A percentile compares a stretch with the other conserved stretches of the same genome.
Evolutionary conservation across 1,140 invertebrate species (phyloP).

Genomic region (Micrasema longulum): DNA sequence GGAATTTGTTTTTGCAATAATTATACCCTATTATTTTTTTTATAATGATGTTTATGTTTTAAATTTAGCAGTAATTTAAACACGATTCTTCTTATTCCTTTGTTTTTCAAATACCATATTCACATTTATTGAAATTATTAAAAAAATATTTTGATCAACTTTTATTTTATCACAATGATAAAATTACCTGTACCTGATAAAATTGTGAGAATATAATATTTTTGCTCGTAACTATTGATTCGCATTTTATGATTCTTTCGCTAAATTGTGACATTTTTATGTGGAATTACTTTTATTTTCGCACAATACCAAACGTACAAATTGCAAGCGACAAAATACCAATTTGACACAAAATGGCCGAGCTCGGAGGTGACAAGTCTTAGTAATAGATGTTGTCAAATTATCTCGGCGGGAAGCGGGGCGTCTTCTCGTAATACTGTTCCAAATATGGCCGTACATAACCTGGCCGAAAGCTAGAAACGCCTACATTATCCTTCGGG

Average conservation of each 20-base stretch:
- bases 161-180: too few species aligned
- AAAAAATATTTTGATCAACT: too few species aligned
- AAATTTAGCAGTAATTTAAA: too few species aligned
- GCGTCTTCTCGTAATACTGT: constrained; percentile 26
- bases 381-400: constrained; percentile 54
- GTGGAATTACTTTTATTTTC: constrained; percentile 27
- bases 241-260: constrained; percentile 7
- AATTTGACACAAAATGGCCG: constrained; percentile 31
- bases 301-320: neutral
- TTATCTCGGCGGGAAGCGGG: constrained; percentile 41
- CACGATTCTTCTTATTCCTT: too few species aligned
- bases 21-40: too few species aligned
- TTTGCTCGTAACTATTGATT: neutral
- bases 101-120: too few species aligned
- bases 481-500: constrained; percentile 42
- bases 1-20: too few species aligned
- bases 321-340: constrained; percentile 31
- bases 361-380: constrained; percentile 47
- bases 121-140: too few species aligned
- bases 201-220: too few species aligned
- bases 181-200: too few species aligned
- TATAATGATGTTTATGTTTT: too few species aligned
- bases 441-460: constrained; percentile 45
- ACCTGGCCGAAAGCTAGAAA: constrained; percentile 38
- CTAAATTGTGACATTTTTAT: constrained; percentile 7